Percentiles rank a stretch among this genome's conserved stretches.
Evolutionary conservation across 2,888 invertebrate species (phyloP).

Genomic region (Crematogaster levior): DNA sequence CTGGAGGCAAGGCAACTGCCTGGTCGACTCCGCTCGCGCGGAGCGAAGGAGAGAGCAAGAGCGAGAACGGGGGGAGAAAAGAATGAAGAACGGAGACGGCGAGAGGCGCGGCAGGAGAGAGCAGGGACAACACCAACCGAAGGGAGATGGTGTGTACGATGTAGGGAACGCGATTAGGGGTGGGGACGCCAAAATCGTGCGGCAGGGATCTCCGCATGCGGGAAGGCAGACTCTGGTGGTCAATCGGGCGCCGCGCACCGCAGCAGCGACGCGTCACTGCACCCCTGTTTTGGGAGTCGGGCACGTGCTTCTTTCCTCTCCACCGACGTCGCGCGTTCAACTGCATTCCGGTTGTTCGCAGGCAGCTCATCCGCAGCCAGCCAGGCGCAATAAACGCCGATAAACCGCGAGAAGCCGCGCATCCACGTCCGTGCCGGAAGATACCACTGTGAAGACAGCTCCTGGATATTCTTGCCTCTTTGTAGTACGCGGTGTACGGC

Average conservation of each 20-base stretch:
- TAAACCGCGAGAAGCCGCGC: slow-evolving; percentile 49
- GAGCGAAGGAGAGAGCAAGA: slow-evolving; percentile 51
- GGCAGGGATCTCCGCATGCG: slow-evolving; percentile 81
- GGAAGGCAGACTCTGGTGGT: slow-evolving; percentile 85
- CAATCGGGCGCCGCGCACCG: slow-evolving; percentile 85
- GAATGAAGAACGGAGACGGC: slow-evolving; percentile 59
- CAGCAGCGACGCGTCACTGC: slow-evolving; percentile 85
- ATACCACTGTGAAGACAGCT: background rate
- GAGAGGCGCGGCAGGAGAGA: slow-evolving; percentile 40
- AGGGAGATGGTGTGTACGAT: slow-evolving; percentile 42
- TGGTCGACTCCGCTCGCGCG: slow-evolving; percentile 55
- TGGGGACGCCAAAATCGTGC: slow-evolving; percentile 79
- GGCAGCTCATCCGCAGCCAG: slow-evolving; percentile 60
- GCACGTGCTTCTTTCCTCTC: slow-evolving; percentile 84
- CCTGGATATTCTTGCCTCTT: slow-evolving; percentile 14
- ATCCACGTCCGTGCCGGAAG: slow-evolving; percentile 34
- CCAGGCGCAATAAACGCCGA: slow-evolving; percentile 62
- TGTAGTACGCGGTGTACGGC: slow-evolving; percentile 39
- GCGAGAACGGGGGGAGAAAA: slow-evolving; percentile 55
- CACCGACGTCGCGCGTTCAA: slow-evolving; percentile 74
- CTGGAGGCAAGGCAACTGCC: slow-evolving; percentile 66
- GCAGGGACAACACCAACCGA: slow-evolving; percentile 30
- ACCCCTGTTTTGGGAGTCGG: slow-evolving; percentile 81
- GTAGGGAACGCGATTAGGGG: slow-evolving; percentile 64
- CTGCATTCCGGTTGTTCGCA: slow-evolving; percentile 50